A percentile compares a stretch with the other conserved stretches of the same genome.
phyloP scores from a whole-genome alignment of 1,140 invertebrate genomes.

The Asobara japonica region DNA sequence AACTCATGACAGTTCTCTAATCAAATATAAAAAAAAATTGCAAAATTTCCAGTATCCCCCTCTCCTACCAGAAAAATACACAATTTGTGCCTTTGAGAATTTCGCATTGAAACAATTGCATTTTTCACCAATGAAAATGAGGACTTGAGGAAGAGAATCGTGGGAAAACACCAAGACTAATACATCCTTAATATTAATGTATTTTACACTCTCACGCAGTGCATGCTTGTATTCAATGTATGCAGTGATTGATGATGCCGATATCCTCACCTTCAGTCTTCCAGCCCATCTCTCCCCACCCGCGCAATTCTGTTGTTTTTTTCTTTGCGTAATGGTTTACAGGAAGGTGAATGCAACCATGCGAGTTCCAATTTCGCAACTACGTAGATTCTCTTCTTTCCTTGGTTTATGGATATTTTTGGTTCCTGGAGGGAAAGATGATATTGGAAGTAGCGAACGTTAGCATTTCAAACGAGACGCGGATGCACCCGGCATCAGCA shows the following conservation, averaged over 20 bases:
- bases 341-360: conserved; percentile 1
- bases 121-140: neutral
- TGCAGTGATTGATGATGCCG: conserved; percentile 25
- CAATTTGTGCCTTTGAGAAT: neutral
- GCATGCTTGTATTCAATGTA: too few species aligned
- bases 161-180: conserved; percentile 26
- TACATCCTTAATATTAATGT: neutral
- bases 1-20: too few species aligned
- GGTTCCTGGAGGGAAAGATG: neutral
- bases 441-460: too few species aligned
- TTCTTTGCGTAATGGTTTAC: neutral
- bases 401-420: neutral
- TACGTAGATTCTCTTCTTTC: neutral
- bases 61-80: neutral
- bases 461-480: too few species aligned
- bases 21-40: too few species aligned
- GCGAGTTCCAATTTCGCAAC: conserved; percentile 10
- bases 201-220: conserved; percentile 14
- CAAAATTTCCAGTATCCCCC: too few species aligned
- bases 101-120: neutral
- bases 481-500: too few species aligned
- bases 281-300: neutral
- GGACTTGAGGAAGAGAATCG: conserved; percentile 17
- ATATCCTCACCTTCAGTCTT: conserved; percentile 19
- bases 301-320: too few species aligned